phyloP scores from a whole-genome alignment of 2,888 invertebrate genomes.

The Cheilosia grossa region DNA sequence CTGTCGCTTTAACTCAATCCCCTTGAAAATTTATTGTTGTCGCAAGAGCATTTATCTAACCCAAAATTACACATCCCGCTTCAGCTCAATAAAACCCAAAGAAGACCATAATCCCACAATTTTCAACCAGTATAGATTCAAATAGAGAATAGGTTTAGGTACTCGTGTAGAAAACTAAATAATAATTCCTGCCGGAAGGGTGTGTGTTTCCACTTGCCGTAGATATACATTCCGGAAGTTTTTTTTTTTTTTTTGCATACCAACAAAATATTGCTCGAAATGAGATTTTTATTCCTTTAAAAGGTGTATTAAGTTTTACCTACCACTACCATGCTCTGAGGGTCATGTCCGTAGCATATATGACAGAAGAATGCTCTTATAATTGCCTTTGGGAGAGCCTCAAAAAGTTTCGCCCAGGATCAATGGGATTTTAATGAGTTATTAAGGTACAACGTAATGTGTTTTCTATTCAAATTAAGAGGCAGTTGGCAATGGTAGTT shows the following conservation, averaged over 20 bases:
- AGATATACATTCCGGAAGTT: neutral
- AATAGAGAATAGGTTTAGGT: conserved; percentile 6
- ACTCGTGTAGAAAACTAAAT: conserved; percentile 29
- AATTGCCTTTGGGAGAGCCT: conserved; percentile 43
- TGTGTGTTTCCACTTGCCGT: neutral
- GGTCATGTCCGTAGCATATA: conserved; percentile 28
- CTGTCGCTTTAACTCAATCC: conserved; percentile 60
- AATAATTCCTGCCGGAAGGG: conserved; percentile 22
- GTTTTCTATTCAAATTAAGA: conserved; percentile 64
- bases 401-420: conserved; percentile 46
- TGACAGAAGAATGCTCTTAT: conserved; percentile 20
- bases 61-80: conserved; percentile 22
- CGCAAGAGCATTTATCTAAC: conserved; percentile 50
- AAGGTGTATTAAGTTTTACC: conserved; percentile 1
- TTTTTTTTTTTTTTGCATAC: conserved; percentile 3
- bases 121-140: conserved; percentile 44
- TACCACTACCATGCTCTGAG: conserved; percentile 8
- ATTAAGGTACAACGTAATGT: conserved; percentile 57
- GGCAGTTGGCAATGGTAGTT: conserved; percentile 19
- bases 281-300: conserved; percentile 12
- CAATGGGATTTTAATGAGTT: conserved; percentile 68
- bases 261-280: neutral
- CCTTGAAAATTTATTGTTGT: conserved; percentile 56
- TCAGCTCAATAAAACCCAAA: conserved; percentile 36
- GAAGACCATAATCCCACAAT: conserved; percentile 42